Evolutionary conservation across 92 coral and sea anemone genomes (phyloP), one percentile per base, ranked within the genome.

Genomic region (Palythoa grandiflora): DNA sequence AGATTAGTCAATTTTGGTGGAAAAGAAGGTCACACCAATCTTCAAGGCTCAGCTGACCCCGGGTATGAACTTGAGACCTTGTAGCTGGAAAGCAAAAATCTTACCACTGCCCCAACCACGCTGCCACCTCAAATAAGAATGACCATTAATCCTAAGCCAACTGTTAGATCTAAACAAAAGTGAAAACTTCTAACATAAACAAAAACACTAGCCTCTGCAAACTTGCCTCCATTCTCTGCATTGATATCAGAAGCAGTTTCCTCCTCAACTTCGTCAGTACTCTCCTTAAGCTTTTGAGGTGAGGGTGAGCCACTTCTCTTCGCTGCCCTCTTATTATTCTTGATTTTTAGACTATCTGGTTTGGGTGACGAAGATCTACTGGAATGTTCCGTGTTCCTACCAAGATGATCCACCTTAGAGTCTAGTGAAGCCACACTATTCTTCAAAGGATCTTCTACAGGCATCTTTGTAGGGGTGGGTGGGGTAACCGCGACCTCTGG

Each of bases 191-290:
- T 40, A 52, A 37, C 9, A 53, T 47, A 20, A 66, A 87, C 51
- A 52, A 20, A 9, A 37, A 6, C 21, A 36, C 13, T 35, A 19
- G 20, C 53, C 50, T 13, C n/a, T 36, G 39, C 47, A 50, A 54
- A 52, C 90, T 55, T 86, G 88, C 94, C 94, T 87, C 73, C 88
- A 11, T 77, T 89, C 14, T 91, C 94, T 12, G 87, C 94, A 3
- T 88, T 87, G 53, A 59, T 73, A 53, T 95, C 98, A 54, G 98
- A 95, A 16, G 92, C 94, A 9, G 96, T 89, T 10, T 96, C 98
- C 84, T 95, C 98, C 71, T 95, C 98, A 78, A 91, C 59, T 19
- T 93, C 98, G 15, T 80, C 74, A 85, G 96, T 93, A 76, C 98
- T 95, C 20, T 89, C 96, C 60, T 91, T 93, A 14, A 71, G 55